A percentile compares a stretch with the other conserved stretches of the same genome.
These are phyloP conservation scores for Ectemnius cavifrons DNA, from an alignment of 2,888 invertebrate species.

Conservation along the genomic window DNA sequence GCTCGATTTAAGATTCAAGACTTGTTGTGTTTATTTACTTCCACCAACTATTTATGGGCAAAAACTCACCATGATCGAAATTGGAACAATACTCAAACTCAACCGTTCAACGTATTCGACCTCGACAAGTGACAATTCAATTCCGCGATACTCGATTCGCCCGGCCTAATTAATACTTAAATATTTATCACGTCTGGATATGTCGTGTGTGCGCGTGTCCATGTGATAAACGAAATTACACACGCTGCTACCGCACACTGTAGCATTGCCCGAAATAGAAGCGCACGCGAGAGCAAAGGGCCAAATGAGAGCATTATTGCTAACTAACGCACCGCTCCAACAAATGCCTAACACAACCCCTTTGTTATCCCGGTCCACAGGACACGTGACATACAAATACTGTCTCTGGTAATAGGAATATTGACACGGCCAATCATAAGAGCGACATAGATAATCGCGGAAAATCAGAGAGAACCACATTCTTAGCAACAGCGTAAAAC, in stretches of 20 bases:
- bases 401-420: conserved; percentile 11
- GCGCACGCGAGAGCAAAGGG: not conserved
- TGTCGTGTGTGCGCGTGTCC: not conserved
- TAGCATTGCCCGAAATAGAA: too few species aligned
- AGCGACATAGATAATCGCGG: conserved; percentile 4
- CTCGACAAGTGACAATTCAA: too few species aligned
- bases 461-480: not conserved
- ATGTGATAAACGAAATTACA: not conserved
- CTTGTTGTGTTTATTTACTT: too few species aligned
- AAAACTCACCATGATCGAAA: too few species aligned
- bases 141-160: too few species aligned
- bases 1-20: too few species aligned
- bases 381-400: not conserved
- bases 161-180: conserved; percentile 1
- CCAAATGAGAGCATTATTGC: conserved; percentile 15
- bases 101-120: too few species aligned
- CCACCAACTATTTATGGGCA: too few species aligned
- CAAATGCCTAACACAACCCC: not conserved
- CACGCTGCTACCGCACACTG: too few species aligned
- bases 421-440: not conserved
- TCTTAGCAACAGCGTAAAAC: not conserved
- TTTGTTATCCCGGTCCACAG: conserved; percentile 5
- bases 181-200: conserved; percentile 4
- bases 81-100: too few species aligned
- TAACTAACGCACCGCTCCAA: conserved; percentile 3